These are phyloP conservation scores for Andrena haemorrhoa DNA, from an alignment of 2,888 invertebrate genomes.

Conservation along the genomic window DNA sequence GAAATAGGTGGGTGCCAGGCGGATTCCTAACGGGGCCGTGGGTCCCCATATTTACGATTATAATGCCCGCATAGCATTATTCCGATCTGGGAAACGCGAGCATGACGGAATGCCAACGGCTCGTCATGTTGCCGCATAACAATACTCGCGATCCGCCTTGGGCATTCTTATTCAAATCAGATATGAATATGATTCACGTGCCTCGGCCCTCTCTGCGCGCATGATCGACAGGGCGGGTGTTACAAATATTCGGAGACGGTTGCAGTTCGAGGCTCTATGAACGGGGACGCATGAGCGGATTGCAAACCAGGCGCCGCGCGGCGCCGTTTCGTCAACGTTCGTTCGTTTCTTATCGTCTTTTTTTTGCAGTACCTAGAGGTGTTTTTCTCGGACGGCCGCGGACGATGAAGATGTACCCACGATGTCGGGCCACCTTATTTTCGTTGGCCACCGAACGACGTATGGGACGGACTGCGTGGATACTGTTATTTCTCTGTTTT, in stretches of 20 bases:
- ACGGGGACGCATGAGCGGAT: no score
- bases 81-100: constrained; percentile 84
- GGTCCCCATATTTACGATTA: constrained; percentile 83
- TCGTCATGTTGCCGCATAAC: constrained; percentile 75
- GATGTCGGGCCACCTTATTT: constrained; percentile 15
- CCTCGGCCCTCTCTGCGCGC: constrained; percentile 6
- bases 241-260: constrained; percentile 12
- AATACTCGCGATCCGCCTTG: constrained; percentile 64
- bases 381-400: no score
- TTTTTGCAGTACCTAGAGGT: no score
- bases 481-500: constrained; percentile 43
- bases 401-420: no score
- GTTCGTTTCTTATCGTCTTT: no score
- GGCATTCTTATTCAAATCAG: constrained; percentile 80
- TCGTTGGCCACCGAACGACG: constrained; percentile 14
- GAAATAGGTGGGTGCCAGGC: constrained; percentile 77
- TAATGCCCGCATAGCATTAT: constrained; percentile 83
- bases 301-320: no score
- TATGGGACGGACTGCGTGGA: background rate
- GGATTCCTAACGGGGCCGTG: constrained; percentile 80
- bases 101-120: constrained; percentile 83
- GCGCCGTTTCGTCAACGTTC: no score
- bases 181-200: constrained; percentile 78
- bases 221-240: constrained; percentile 10
- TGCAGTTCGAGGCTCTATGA: background rate